Conservation (phyloP, 2,797 vertebrate genomes). For the Danionella dracula region DNA sequence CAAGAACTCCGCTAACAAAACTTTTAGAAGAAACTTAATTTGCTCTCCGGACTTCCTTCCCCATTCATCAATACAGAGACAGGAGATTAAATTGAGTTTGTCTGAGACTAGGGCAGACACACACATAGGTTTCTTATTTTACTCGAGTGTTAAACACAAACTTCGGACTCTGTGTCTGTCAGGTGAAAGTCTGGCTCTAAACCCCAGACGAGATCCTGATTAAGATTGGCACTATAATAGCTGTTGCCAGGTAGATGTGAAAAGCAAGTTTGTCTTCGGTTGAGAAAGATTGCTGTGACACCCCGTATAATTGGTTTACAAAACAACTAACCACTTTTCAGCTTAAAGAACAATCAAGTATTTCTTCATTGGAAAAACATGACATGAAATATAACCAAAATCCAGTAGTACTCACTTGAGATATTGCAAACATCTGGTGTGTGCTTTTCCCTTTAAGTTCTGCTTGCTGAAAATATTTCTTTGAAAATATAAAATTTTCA, state of each 20-base stretch:
- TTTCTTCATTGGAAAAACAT: no score
- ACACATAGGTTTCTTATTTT: slow-evolving; percentile 25
- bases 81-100: slow-evolving; percentile 39
- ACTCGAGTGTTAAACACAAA: slow-evolving; percentile 31
- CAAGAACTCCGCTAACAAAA: not conserved
- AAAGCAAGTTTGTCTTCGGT: slow-evolving; percentile 1
- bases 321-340: not conserved
- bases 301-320: not conserved
- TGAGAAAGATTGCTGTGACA: not conserved
- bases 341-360: not conserved
- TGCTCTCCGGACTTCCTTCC: slow-evolving; percentile 35
- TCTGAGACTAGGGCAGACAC: not conserved
- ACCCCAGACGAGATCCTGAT: slow-evolving; percentile 28
- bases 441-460: no score
- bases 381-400: no score
- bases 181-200: slow-evolving; percentile 22
- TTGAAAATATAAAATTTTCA: no score
- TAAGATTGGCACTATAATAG: slow-evolving; percentile 38
- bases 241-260: not conserved
- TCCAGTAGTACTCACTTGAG: no score
- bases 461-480: no score
- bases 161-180: slow-evolving; percentile 6
- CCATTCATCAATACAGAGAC: slow-evolving; percentile 41
- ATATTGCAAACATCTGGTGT: no score
- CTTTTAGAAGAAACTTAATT: slow-evolving; percentile 35